A percentile compares a stretch with the other conserved stretches of the same genome.
Conservation (phyloP, 2,797 vertebrate genomes). For the Oreochromis grahami region DNA sequence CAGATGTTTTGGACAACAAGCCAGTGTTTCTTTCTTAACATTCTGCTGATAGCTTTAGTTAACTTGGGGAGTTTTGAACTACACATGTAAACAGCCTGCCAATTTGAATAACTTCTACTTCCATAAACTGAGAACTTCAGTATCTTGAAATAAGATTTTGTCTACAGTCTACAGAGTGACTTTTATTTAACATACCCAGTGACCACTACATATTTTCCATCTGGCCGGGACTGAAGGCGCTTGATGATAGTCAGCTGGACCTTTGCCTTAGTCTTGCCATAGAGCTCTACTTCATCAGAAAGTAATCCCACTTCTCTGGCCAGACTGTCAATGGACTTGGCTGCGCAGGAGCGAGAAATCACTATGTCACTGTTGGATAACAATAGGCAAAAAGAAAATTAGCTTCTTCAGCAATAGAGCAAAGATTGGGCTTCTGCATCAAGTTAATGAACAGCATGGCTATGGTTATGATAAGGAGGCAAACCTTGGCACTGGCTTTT, state of each 20-base stretch:
- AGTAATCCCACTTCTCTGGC: constrained; percentile 88
- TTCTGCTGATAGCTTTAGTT: background rate
- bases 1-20: background rate
- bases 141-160: background rate
- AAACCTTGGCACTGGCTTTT: constrained; percentile 92
- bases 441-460: background rate
- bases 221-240: constrained; percentile 83
- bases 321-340: constrained; percentile 82
- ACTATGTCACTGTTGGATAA: constrained; percentile 84
- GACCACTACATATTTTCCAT: constrained; percentile 96
- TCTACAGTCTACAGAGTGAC: accelerated
- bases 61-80: background rate
- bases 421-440: background rate
- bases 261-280: constrained; percentile 93
- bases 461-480: background rate
- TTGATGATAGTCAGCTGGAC: constrained; percentile 83
- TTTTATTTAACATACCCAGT: constrained; percentile 83
- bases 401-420: background rate
- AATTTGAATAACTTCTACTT: background rate
- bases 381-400: background rate
- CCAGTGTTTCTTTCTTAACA: background rate
- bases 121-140: background rate
- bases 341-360: constrained; percentile 87
- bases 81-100: background rate
- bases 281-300: constrained; percentile 89